Evolutionary conservation across 2,113 vertebrate species (phyloP).

Genomic region (Pavo muticus): DNA sequence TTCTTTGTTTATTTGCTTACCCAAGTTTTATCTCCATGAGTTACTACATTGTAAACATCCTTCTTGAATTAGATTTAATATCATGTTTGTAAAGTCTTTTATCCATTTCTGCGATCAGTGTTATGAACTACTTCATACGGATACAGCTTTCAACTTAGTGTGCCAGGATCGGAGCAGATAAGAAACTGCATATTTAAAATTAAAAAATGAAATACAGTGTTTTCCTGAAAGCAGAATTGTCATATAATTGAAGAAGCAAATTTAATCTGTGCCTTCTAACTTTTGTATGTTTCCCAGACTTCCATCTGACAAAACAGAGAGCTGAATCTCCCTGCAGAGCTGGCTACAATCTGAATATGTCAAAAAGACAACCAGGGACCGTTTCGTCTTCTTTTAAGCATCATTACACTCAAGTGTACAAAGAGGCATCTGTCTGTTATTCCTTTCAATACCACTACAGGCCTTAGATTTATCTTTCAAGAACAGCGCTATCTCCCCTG

Average conservation of each 20-base stretch:
- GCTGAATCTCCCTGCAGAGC: conserved; percentile 29
- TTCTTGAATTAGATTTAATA: not conserved
- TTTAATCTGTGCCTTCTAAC: conserved; percentile 23
- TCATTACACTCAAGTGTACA: not conserved
- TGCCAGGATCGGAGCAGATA: not conserved
- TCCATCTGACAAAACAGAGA: conserved; percentile 1
- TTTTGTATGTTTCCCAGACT: not conserved
- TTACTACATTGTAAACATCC: not conserved
- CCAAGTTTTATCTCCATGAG: not conserved
- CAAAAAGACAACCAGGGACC: conserved; percentile 15
- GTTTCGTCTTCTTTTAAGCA: conserved; percentile 31
- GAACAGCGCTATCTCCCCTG: not conserved
- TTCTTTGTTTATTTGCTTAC: not conserved
- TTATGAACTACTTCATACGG: not conserved
- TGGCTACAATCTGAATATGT: conserved; percentile 35
- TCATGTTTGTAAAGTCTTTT: not conserved
- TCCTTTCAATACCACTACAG: conserved; percentile 34
- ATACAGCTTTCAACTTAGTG: not conserved
- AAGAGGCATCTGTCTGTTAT: conserved; percentile 25
- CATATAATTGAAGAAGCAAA: not conserved
- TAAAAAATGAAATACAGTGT: not conserved
- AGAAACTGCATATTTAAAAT: not conserved
- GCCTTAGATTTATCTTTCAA: not conserved
- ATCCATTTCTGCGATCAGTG: not conserved
- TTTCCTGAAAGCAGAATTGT: conserved; percentile 21